Conservation (phyloP, 1,140 invertebrate genomes). For the Ips typographus region DNA sequence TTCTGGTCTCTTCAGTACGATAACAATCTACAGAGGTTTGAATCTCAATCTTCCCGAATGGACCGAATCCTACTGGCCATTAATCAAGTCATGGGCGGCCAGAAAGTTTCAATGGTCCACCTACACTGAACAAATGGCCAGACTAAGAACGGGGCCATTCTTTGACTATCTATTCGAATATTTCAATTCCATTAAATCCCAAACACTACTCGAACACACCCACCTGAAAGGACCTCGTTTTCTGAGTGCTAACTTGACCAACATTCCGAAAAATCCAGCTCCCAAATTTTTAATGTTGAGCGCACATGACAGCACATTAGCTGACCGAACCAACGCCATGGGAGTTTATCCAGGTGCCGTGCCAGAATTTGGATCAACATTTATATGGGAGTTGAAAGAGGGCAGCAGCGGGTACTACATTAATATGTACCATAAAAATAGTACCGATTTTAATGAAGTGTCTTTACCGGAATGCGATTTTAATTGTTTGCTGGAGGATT, state of each 20-base stretch:
- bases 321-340: slow-evolving; percentile 70
- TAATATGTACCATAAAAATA: slow-evolving; percentile 65
- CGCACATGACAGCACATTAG: slow-evolving; percentile 77
- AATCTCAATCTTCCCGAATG: slow-evolving; percentile 73
- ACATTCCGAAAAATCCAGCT: slow-evolving; percentile 42
- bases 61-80: slow-evolving; percentile 60
- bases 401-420: slow-evolving; percentile 43
- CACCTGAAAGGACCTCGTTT: slow-evolving; percentile 2
- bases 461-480: slow-evolving; percentile 60
- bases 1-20: slow-evolving; percentile 64
- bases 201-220: not conserved
- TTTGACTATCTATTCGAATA: slow-evolving; percentile 49
- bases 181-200: slow-evolving; percentile 17
- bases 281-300: slow-evolving; percentile 46
- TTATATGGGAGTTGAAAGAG: slow-evolving; percentile 69
- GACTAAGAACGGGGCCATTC: slow-evolving; percentile 63
- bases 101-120: slow-evolving; percentile 52
- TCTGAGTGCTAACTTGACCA: not conserved
- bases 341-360: slow-evolving; percentile 69
- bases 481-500: slow-evolving; percentile 60
- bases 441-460: slow-evolving; percentile 55
- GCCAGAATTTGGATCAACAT: slow-evolving; percentile 69
- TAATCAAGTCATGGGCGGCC: slow-evolving; percentile 55
- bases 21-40: slow-evolving; percentile 69
- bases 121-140: slow-evolving; percentile 55